Evolutionary conservation across 2,113 vertebrate species (phyloP).

Genomic region (Lota lota): DNA sequence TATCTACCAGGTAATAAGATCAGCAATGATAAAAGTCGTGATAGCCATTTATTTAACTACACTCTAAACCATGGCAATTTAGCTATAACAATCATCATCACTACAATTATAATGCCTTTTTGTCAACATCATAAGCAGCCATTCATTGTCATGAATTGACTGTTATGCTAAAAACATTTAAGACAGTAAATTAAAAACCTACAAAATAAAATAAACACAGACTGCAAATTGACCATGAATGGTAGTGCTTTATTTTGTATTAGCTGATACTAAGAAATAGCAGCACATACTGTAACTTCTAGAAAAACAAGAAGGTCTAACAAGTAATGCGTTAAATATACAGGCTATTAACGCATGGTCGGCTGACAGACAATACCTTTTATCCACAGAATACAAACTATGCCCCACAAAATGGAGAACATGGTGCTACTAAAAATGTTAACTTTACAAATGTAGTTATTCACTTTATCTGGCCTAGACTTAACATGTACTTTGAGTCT

Average conservation of each 20-base stretch:
- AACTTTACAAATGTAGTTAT: conserved; percentile 10
- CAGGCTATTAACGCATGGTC: conserved; percentile 8
- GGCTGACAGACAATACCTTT: not conserved
- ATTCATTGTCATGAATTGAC: too few relatives aligned
- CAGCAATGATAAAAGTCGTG: too few relatives aligned
- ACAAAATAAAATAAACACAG: conserved; percentile 9
- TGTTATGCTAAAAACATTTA: too few relatives aligned
- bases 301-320: conserved; percentile 24
- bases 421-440: conserved; percentile 8
- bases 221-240: conserved; percentile 22
- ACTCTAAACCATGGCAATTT: too few relatives aligned
- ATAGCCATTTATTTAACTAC: too few relatives aligned
- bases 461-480: conserved; percentile 14
- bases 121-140: too few relatives aligned
- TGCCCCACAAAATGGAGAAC: conserved; percentile 20
- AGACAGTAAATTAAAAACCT: not conserved
- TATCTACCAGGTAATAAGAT: too few relatives aligned
- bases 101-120: too few relatives aligned
- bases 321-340: conserved; percentile 26
- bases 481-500: not conserved
- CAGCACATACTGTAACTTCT: conserved; percentile 41
- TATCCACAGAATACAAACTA: conserved; percentile 15
- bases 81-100: too few relatives aligned
- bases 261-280: conserved; percentile 36
- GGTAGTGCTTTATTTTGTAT: conserved; percentile 32